A percentile compares a stretch with the other conserved stretches of the same genome.
Conservation (phyloP, 2,888 invertebrate species). For the Aelia acuminata region DNA sequence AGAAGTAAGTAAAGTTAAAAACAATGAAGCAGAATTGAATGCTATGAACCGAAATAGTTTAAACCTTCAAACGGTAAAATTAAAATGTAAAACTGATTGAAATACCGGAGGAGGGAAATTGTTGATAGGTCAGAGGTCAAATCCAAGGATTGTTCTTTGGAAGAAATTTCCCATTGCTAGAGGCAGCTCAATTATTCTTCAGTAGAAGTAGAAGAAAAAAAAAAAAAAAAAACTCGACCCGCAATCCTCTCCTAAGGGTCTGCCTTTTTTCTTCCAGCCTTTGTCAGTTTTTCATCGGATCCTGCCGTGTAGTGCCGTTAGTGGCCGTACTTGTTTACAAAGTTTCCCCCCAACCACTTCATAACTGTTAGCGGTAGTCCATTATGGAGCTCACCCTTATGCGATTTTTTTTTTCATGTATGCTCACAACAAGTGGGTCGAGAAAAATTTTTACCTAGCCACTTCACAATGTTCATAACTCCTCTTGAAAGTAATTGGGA, state of each 20-base stretch:
- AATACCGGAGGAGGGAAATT: neutral
- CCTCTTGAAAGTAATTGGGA: neutral
- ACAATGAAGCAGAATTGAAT: neutral
- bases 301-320: neutral
- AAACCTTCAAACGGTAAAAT: neutral
- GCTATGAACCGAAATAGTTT: neutral
- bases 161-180: slow-evolving; percentile 9
- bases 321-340: neutral
- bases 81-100: neutral
- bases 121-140: neutral
- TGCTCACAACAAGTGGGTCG: neutral
- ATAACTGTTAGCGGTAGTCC: neutral
- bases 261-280: neutral
- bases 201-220: neutral
- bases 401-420: neutral
- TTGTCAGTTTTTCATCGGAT: slow-evolving; percentile 37
- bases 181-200: slow-evolving; percentile 20
- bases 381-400: neutral
- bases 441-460: neutral
- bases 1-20: too few relatives aligned
- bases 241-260: neutral
- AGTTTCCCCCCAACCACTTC: neutral
- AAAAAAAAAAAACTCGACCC: neutral
- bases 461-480: neutral
- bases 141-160: slow-evolving; percentile 20